These are phyloP conservation scores for Nestor notabilis DNA, from an alignment of 2,113 vertebrate genomes.

Conservation along the genomic window DNA sequence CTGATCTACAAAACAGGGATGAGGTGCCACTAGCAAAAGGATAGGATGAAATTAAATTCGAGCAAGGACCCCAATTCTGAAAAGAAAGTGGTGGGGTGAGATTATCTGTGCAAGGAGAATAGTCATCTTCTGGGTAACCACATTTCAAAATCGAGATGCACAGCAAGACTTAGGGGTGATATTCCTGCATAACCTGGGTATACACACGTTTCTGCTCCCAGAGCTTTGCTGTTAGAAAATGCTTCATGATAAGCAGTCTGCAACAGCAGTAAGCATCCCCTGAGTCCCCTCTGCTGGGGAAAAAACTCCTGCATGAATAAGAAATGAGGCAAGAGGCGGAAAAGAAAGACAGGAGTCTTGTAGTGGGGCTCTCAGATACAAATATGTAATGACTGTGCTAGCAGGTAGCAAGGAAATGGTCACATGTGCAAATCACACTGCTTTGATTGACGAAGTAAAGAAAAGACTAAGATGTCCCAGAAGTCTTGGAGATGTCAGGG, in stretches of 20 bases:
- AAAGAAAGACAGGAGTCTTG: background rate
- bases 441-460: background rate
- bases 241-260: background rate
- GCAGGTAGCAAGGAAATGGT: background rate
- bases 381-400: background rate
- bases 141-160: background rate
- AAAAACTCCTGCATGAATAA: background rate
- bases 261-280: background rate
- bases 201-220: background rate
- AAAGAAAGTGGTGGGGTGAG: background rate
- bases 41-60: background rate
- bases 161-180: background rate
- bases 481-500: fast-evolving
- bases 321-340: background rate
- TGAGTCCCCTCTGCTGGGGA: fast-evolving
- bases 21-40: background rate
- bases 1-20: background rate
- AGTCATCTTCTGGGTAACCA: background rate
- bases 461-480: background rate
- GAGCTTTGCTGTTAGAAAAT: background rate
- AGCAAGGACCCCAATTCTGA: background rate
- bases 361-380: background rate
- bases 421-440: fast-evolving
- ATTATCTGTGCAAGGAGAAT: background rate
- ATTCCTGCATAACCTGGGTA: background rate